Percentiles rank a stretch among this genome's conserved stretches.
phyloP scores from a whole-genome alignment of 2,113 vertebrate species.

The Natator depressus region DNA sequence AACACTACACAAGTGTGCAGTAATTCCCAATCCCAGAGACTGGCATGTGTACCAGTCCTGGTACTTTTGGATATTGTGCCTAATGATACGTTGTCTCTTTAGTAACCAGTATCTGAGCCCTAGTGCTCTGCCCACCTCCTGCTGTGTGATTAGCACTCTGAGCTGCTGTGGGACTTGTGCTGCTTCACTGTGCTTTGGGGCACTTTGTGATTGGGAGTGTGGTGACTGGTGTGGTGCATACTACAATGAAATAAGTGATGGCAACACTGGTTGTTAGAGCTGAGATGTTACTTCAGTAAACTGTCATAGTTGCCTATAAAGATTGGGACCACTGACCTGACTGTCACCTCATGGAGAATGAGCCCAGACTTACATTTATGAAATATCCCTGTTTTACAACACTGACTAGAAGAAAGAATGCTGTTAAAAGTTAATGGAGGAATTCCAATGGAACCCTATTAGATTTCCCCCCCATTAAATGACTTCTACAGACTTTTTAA shows the following conservation, averaged over 20 bases:
- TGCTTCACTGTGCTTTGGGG: neutral
- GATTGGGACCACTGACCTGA: slow-evolving; percentile 37
- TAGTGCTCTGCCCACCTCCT: neutral
- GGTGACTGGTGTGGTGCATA: neutral
- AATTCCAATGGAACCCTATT: slow-evolving; percentile 75
- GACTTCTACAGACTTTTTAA: slow-evolving; percentile 78
- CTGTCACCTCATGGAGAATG: slow-evolving; percentile 68
- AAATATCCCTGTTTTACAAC: slow-evolving; percentile 57
- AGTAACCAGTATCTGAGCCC: neutral
- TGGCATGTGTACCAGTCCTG: neutral
- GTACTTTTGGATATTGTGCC: neutral
- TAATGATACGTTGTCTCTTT: neutral
- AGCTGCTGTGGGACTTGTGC: neutral
- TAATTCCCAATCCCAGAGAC: neutral
- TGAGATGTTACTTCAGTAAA: neutral
- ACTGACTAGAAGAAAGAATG: slow-evolving; percentile 65
- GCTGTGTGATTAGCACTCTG: neutral
- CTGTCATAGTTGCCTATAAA: slow-evolving; percentile 55
- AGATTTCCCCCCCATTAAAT: slow-evolving; percentile 78
- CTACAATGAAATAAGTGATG: slow-evolving; percentile 64
- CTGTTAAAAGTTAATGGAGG: slow-evolving; percentile 82
- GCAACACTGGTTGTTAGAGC: slow-evolving; percentile 52
- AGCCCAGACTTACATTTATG: slow-evolving; percentile 55
- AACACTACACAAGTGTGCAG: neutral
- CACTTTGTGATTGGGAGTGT: slow-evolving; percentile 16